phyloP scores from a whole-genome alignment of 1,140 invertebrate genomes.

The Drosophila miranda region DNA sequence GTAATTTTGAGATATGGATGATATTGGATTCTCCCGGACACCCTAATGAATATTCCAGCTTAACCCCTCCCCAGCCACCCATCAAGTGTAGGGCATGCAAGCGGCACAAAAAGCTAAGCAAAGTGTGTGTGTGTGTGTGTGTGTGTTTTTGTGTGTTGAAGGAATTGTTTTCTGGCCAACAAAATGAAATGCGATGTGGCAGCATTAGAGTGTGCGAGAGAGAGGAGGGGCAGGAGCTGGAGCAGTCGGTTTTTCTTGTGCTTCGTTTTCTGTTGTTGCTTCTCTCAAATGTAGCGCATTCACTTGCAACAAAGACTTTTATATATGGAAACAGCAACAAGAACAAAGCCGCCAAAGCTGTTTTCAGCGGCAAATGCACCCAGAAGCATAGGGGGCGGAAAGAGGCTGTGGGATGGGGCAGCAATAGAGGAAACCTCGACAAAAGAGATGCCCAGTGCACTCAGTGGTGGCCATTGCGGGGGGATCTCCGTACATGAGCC shows the following conservation, averaged over 20 bases:
- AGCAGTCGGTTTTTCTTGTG: conserved; percentile 9
- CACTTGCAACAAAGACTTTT: conserved; percentile 63
- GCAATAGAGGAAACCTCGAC: background rate
- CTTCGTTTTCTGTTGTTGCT: conserved; percentile 3
- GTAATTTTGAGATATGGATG: no score
- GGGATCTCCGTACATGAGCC: no score
- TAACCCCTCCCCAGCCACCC: no score
- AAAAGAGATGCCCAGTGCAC: background rate
- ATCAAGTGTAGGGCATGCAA: conserved; percentile 4
- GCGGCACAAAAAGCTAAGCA: conserved; percentile 26
- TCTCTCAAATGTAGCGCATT: conserved; percentile 69
- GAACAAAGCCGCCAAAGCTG: conserved; percentile 44
- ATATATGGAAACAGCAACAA: conserved; percentile 41
- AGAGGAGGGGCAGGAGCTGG: background rate
- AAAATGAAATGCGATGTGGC: conserved; percentile 52
- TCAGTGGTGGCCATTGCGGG: no score
- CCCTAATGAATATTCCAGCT: background rate
- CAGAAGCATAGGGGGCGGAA: conserved; percentile 18
- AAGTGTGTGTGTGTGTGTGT: conserved; percentile 32
- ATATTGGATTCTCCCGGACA: no score
- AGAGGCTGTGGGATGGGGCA: background rate
- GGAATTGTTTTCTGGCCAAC: conserved; percentile 56
- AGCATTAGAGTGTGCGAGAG: conserved; percentile 11
- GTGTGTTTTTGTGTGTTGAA: conserved; percentile 5
- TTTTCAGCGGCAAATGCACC: conserved; percentile 45